These are phyloP conservation scores for Drosophila nannoptera DNA, from an alignment of 1,140 invertebrate genomes.

Conservation along the genomic window DNA sequence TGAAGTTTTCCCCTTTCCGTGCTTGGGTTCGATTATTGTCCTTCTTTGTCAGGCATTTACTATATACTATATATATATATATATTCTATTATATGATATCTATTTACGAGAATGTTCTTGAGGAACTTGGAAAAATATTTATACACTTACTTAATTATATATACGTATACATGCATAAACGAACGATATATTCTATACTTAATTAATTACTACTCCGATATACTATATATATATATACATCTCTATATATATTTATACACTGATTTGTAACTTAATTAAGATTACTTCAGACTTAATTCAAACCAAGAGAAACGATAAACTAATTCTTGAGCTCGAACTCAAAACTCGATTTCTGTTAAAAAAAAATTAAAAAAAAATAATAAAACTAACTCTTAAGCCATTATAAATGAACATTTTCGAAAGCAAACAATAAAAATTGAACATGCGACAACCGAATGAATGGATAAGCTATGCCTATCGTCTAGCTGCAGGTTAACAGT, in stretches of 20 bases:
- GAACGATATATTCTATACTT: conserved; percentile 53
- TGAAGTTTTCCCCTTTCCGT: conserved; percentile 18
- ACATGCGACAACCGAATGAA: conserved; percentile 64
- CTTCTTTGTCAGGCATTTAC: conserved; percentile 35
- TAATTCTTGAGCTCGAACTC: conserved; percentile 46
- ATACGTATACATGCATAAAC: conserved; percentile 36
- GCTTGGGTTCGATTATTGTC: conserved; percentile 31
- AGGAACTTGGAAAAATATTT: conserved; percentile 15
- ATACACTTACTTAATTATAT: conserved; percentile 10
- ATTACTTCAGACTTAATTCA: conserved; percentile 71
- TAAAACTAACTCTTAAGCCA: conserved; percentile 64
- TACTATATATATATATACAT: conserved; percentile 56
- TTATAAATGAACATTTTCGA: conserved; percentile 69
- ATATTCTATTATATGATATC: conserved; percentile 23
- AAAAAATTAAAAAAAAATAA: conserved; percentile 28
- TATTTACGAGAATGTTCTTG: conserved; percentile 2
- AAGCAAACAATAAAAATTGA: conserved; percentile 75
- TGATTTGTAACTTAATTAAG: conserved; percentile 74
- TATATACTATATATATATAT: conserved; percentile 1
- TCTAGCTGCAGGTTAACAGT: conserved; percentile 31
- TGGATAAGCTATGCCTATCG: conserved; percentile 39
- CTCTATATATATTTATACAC: conserved; percentile 75
- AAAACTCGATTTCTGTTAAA: conserved; percentile 67
- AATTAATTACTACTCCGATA: conserved; percentile 65
- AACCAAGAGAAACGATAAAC: conserved; percentile 10